A percentile compares a stretch with the other conserved stretches of the same genome.
These are phyloP conservation scores for Catagonus wagneri DNA, from an alignment of 2,113 vertebrate genomes.

Conservation along the genomic window DNA sequence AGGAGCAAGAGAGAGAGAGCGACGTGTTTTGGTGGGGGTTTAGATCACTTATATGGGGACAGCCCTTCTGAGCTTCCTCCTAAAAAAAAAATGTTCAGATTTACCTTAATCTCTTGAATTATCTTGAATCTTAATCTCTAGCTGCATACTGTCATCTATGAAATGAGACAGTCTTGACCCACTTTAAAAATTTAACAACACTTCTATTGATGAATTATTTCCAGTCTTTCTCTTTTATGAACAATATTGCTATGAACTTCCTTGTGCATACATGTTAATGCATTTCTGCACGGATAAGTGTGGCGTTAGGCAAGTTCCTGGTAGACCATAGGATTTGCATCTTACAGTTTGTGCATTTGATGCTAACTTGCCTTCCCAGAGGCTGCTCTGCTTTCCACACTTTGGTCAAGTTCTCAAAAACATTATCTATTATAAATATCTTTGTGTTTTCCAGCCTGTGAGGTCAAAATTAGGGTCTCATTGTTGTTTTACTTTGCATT, in stretches of 20 bases:
- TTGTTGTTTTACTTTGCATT: conserved; percentile 35
- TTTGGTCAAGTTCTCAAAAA: background rate
- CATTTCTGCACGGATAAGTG: background rate
- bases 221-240: background rate
- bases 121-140: too few relatives aligned
- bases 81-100: background rate
- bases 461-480: background rate
- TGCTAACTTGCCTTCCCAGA: background rate
- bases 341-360: background rate
- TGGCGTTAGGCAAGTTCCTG: background rate
- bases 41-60: too few relatives aligned
- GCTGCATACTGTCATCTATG: background rate
- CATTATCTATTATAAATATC: background rate
- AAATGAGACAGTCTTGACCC: background rate
- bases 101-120: background rate
- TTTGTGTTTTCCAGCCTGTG: background rate
- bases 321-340: background rate
- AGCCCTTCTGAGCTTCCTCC: too few relatives aligned
- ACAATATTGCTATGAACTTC: background rate
- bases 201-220: background rate
- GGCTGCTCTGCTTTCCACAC: background rate
- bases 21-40: too few relatives aligned
- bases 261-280: background rate
- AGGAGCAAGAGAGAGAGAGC: too few relatives aligned
- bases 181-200: background rate